Evolutionary conservation across 2,113 vertebrate genomes (phyloP), one percentile per base, ranked within the genome.

Genomic region (Caretta caretta): DNA sequence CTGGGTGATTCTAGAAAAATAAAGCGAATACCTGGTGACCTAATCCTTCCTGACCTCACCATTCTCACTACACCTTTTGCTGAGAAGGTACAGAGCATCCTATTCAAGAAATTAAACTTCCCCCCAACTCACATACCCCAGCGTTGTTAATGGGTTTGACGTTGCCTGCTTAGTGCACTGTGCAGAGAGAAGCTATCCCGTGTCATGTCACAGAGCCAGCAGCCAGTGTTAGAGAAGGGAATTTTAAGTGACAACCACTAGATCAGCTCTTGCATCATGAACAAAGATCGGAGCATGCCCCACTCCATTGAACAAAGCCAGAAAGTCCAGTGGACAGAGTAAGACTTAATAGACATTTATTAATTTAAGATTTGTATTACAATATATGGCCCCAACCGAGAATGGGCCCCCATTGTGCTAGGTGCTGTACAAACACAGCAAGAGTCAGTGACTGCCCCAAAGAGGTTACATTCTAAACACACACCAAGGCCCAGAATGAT

Each of bases 1-100:
- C 42, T 42, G 42, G 94, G 69, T 27, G 84, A 81, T 72, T 92
- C 59, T 82, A 65, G 86, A 93, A 84, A 48, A 81, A 48, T 80
- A 87, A 78, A 51, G 87, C 53, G 12, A 57, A 5, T 25, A 75
- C 75, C 13, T 86, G 46, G 5, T 75, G 13, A n/a, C 5, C 93
- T 57, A 46, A 82, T 95, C 56, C 59, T 87, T 92, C 53, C 11
- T 54, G 38, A 92, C 24, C 54, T 83, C 89, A 65, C 81, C 31
- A 48, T 79, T 85, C 90, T 62, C 49, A 83, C 16, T 49, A 72
- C n/a, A n/a, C 86, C 80, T 91, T 57, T 29, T 31, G 48, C 62
- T 87, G 54, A 93, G 92, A 88, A 85, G 49, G 38, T 83, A 54
- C 16, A 83, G 38, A 6, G 79, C 10, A 2, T 75, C 88, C 84